A percentile compares a stretch with the other conserved stretches of the same genome.
Evolutionary conservation across 2,797 vertebrate genomes (phyloP).

Genomic region (Arrhamphus sclerolepis): DNA sequence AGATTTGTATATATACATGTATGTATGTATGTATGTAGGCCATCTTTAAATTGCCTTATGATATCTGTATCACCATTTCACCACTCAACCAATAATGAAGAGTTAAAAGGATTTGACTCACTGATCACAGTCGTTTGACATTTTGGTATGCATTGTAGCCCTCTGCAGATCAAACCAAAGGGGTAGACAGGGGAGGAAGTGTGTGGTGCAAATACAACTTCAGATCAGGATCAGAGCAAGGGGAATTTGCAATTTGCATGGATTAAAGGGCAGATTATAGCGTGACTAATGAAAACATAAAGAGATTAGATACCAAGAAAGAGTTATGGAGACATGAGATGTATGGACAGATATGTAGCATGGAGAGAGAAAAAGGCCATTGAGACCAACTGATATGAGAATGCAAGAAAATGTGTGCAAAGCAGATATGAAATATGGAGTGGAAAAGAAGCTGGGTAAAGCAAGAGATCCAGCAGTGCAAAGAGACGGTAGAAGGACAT

Average conservation of each 20-base stretch:
- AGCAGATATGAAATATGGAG: conserved; percentile 43
- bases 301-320: conserved; percentile 62
- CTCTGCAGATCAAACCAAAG: conserved; percentile 48
- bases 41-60: background rate
- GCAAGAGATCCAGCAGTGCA: conserved; percentile 39
- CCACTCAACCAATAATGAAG: conserved; percentile 13
- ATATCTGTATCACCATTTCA: conserved; percentile 6
- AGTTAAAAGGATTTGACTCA: conserved; percentile 23
- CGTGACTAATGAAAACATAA: conserved; percentile 62
- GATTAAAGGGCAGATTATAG: conserved; percentile 69
- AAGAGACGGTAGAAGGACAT: conserved; percentile 46
- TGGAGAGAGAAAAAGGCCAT: conserved; percentile 21
- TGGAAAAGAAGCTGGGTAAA: conserved; percentile 20
- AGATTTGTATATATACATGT: background rate
- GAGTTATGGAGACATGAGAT: conserved; percentile 29
- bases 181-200: conserved; percentile 14
- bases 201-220: conserved; percentile 56
- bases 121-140: conserved; percentile 25
- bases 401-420: conserved; percentile 44
- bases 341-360: conserved; percentile 51
- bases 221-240: conserved; percentile 53
- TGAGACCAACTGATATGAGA: conserved; percentile 44
- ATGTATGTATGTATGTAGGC: no score
- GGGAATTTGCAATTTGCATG: conserved; percentile 59
- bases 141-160: conserved; percentile 42